Evolutionary conservation across 1,140 invertebrate species (phyloP), one percentile per base, ranked within the genome.

Genomic region (Zophobas morio): DNA sequence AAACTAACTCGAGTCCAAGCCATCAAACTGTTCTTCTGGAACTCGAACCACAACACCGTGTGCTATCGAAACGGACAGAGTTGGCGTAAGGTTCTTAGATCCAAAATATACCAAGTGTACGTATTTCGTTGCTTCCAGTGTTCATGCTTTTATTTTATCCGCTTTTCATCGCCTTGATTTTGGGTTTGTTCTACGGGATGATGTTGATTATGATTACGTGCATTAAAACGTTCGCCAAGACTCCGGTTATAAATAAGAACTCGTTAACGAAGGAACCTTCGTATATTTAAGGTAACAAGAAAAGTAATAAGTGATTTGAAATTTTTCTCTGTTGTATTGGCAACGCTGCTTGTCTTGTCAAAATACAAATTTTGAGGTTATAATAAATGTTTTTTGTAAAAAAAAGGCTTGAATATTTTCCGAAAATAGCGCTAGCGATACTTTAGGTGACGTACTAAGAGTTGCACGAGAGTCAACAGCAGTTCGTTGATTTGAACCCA

Each of bases 261-360:
- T 66, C 60, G 8, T 33, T 66, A n/a, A 66, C 60, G 20, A 66
- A 66, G 39, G 60, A 66, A 8, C 60, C 60, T 1, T n/a, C 37
- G 2, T 66, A 66, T 8, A 40, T 66, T 46, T 66, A 63, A 20
- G 2, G 20, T 51, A 51, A 4, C 6, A 51, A 51, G n/a, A 51
- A 20, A 2, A n/a, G 49, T 51, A n/a, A 2, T 51, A 2, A 6
- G n/a, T 51, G 6, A 6, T 51, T n/a, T 51, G 2, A 4, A 20
- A 51, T 6, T 51, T 2, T 51, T 51, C 3, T 4, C 3, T 51
- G 3, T 51, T n/a, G 20, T 20, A 20, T 20, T 20, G 20, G 20
- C 20, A 20, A 20, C 20, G 20, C 20, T 20, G 20, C 20, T 20
- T 20, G 20, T 20, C 20, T 20, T 20, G 20, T 20, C 20, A 20